Percentiles rank a stretch among this genome's conserved stretches.
Evolutionary conservation across 53 echinoderm and acorn worm species (phyloP).

Genomic region (Holothuria leucospilota): DNA sequence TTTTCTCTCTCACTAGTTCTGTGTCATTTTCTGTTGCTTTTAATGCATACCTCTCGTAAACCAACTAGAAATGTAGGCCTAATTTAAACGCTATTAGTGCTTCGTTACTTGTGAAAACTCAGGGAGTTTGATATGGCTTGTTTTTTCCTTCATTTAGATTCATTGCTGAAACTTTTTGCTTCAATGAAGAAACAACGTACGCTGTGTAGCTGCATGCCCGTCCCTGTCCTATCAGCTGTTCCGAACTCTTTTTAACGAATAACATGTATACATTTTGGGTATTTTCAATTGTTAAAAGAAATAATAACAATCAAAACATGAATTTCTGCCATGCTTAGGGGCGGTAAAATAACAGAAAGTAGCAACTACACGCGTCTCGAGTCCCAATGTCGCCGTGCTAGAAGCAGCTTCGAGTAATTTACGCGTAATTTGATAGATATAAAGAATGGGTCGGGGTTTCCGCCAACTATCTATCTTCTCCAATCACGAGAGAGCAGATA

Average conservation of each 20-base stretch:
- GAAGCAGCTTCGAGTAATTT: slow-evolving; percentile 89
- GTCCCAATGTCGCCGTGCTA: slow-evolving; percentile 75
- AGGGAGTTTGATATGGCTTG: too few relatives aligned
- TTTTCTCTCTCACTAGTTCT: slow-evolving; percentile 43
- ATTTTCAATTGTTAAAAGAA: slow-evolving; percentile 1
- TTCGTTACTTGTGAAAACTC: slow-evolving; percentile 22
- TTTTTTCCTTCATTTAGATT: too few relatives aligned
- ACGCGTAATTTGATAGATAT: slow-evolving; percentile 95
- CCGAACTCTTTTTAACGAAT: too few relatives aligned
- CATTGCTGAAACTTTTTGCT: too few relatives aligned
- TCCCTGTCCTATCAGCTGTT: too few relatives aligned
- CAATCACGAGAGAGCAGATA: slow-evolving; percentile 84
- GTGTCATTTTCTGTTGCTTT: slow-evolving; percentile 50
- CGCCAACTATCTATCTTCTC: slow-evolving; percentile 85
- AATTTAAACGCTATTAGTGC: slow-evolving; percentile 53
- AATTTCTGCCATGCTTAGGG: slow-evolving; percentile 34
- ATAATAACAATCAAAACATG: slow-evolving; percentile 30
- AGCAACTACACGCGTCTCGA: slow-evolving; percentile 27
- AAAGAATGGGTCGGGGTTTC: slow-evolving; percentile 92
- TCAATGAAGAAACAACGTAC: too few relatives aligned
- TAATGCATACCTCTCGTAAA: slow-evolving; percentile 46
- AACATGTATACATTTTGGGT: too few relatives aligned
- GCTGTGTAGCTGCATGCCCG: too few relatives aligned
- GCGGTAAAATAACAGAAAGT: slow-evolving; percentile 56
- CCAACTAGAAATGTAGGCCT: slow-evolving; percentile 48